Evolutionary conservation across 2,797 vertebrate species (phyloP), one percentile per base, ranked within the genome.

Genomic region (Diplodus puntazzo): DNA sequence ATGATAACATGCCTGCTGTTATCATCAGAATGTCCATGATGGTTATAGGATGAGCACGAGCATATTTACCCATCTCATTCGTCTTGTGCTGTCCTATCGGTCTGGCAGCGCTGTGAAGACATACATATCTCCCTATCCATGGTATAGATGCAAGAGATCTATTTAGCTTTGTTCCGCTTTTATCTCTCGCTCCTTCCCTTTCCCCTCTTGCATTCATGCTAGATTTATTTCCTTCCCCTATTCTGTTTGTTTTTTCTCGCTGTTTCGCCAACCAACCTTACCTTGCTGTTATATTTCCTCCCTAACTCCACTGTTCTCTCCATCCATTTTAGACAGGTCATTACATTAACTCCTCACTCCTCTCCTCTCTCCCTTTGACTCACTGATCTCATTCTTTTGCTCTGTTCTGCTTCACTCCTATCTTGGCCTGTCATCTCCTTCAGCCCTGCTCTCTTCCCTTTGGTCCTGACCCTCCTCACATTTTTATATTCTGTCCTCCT

Each of bases 1-100:
- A 80, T 72, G 79, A 79, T 80, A 85, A 84, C 75, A 73, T 43
- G 70, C 75, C 81, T 75, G 78, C 73, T 77, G 81, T 93, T 92
- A 91, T 92, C 88, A 90, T 87, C 84, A 84, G 65, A 84, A 77
- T 70, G 81, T 79, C 86, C 86, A 64, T 87, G 87, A 92, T 87
- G 84, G 80, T 85, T 91, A 88, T 87, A 85, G 85, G 86, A 86
- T 87, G 84, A 90, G 87, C 81, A 86, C 81, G 80, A 88, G 87
- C 91, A 87, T 92, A 92, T 94, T 92, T 91, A 89, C 90, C 89
- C 86, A 79, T 88, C 89, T 91, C 93, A 94, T 95, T 92, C 87
- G 90, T 95, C 94, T 92, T 91, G 55, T 53, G 79, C 81, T 79
- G 80, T 89, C 81, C 83, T 90, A 83, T 92, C 88, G 84, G 25